Base-by-base conservation (phyloP, 2,113 vertebrate species). In the Suncus etruscus region DNA sequence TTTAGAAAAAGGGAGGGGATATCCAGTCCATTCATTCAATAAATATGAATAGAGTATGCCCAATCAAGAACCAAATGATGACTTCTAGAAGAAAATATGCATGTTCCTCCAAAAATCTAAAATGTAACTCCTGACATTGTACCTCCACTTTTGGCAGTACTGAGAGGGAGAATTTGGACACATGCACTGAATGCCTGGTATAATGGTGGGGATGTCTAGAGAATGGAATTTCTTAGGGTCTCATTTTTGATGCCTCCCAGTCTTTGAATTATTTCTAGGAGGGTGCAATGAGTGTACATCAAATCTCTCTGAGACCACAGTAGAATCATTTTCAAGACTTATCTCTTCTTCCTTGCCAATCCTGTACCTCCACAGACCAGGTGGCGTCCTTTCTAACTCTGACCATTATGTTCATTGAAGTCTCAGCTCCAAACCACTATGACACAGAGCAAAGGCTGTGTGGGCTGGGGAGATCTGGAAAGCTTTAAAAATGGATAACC, bases 361-460 rank as follows among this genome's bases (percentile, higher is more conserved):
- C 31, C n/a, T 1, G 6, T 29, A 11, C 8, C 63, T 9, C 29
- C 31, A 18, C 73, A 87, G 25, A 70, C 9, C 50, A 24, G 0
- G 0, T 14, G 15, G 11, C 29, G 24, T 61, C 70, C 39, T 9
- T 47, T 77, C 48, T 32, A 51, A 39, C 74, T 85, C 27, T 5
- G 7, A 32, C 54, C 31, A 58, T 20, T 45, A 22, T 25, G 5
- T 72, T 61, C 61, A 54, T 10, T 65, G 16, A 89, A 70, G 73
- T 27, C 63, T 61, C 50, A 25, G 4, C 14, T 78, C 48, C 72
- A 83, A 65, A 69, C 25, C 32, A 39, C 1, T 54, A n/a, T 66
- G 83, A 50, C 61, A 20, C 32, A 95, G 81, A 89, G 79, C 45
- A 90, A 86, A 81, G 29, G 39, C 39, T 39, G 39, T 39, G 39